phyloP scores from a whole-genome alignment of 2,113 vertebrate genomes.

The Podilymbus podiceps region DNA sequence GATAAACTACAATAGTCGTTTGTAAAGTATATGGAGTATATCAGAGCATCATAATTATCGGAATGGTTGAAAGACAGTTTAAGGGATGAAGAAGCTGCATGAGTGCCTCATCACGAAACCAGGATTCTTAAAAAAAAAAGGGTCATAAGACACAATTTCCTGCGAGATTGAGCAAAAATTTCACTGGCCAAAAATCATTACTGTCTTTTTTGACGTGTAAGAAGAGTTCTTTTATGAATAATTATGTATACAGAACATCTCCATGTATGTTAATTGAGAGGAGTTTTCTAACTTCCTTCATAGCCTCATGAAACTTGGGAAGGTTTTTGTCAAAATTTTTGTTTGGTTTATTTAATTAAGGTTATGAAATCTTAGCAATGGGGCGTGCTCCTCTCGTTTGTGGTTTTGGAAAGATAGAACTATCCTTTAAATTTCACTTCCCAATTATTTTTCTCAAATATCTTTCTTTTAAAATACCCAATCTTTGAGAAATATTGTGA shows the following conservation, averaged over 20 bases:
- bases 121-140: neutral
- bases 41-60: neutral
- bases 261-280: neutral
- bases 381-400: neutral
- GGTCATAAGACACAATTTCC: neutral
- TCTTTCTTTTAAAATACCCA: neutral
- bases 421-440: neutral
- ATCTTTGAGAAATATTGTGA: neutral
- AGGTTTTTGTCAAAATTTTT: neutral
- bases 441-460: slow-evolving; percentile 5
- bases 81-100: neutral
- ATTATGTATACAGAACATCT: neutral
- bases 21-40: neutral
- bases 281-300: neutral
- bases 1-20: neutral
- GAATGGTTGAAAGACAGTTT: neutral
- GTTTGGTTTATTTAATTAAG: neutral
- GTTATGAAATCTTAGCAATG: neutral
- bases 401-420: neutral
- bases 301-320: neutral
- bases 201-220: neutral
- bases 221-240: neutral
- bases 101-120: neutral
- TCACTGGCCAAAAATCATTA: neutral
- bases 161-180: neutral